Percentiles rank a stretch among this genome's conserved stretches.
Evolutionary conservation across 2,888 invertebrate genomes (phyloP).

Genomic region (Mylabris sibirica): DNA sequence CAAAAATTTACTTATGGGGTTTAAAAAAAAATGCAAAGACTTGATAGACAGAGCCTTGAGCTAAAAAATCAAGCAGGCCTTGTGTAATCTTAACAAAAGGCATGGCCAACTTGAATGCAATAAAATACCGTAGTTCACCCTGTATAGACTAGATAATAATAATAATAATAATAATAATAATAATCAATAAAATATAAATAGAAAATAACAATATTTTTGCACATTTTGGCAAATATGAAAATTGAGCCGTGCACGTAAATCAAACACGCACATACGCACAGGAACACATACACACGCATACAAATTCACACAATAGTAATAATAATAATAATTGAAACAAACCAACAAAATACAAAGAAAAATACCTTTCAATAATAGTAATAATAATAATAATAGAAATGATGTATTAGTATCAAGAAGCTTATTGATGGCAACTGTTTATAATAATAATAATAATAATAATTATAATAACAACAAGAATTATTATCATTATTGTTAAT

Average conservation of each 20-base stretch:
- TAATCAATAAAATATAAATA: slow-evolving; percentile 31
- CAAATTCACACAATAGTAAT: too few relatives aligned
- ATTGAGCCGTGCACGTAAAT: background rate
- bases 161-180: slow-evolving; percentile 7
- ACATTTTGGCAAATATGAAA: slow-evolving; percentile 1
- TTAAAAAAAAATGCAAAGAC: too few relatives aligned
- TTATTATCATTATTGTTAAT: background rate
- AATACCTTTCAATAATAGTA: slow-evolving; percentile 4
- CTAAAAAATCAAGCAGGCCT: too few relatives aligned
- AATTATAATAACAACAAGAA: too few relatives aligned
- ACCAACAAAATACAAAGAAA: background rate
- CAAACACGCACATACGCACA: background rate
- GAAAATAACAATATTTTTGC: slow-evolving; percentile 27
- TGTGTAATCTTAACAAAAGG: too few relatives aligned
- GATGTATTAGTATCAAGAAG: background rate
- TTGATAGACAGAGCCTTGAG: too few relatives aligned
- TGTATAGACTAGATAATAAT: slow-evolving; percentile 30
- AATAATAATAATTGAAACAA: slow-evolving; percentile 1
- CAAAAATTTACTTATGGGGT: too few relatives aligned
- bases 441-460: background rate
- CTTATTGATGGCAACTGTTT: background rate
- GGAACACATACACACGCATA: too few relatives aligned
- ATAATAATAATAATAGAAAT: background rate
- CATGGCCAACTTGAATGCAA: too few relatives aligned
- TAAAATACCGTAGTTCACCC: too few relatives aligned